Evolutionary conservation across 1,140 invertebrate genomes (phyloP).

Genomic region (Drosophila eugracilis): DNA sequence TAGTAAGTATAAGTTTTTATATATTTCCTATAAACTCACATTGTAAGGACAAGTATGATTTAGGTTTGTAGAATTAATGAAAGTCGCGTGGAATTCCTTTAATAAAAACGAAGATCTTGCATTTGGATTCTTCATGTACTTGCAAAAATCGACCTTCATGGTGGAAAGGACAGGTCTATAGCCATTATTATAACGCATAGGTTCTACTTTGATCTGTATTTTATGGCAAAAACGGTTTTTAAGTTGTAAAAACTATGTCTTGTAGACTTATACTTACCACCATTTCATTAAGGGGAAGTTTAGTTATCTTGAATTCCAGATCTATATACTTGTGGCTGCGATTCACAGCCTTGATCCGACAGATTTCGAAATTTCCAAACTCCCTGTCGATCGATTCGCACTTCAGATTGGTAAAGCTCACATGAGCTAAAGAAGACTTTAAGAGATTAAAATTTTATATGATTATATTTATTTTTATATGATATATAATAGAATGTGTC

Average conservation of each 20-base stretch:
- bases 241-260: background rate
- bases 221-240: background rate
- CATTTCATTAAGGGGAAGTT: constrained; percentile 16
- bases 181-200: constrained; percentile 16
- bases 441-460: background rate
- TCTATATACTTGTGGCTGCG: constrained; percentile 47
- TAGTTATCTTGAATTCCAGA: constrained; percentile 1
- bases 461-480: constrained; percentile 1
- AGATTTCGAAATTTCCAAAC: constrained; percentile 10
- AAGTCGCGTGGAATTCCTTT: background rate
- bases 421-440: background rate
- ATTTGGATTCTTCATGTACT: constrained; percentile 6
- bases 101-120: constrained; percentile 1
- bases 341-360: constrained; percentile 51
- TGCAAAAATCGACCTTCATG: constrained; percentile 30
- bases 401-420: constrained; percentile 43
- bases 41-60: constrained; percentile 40
- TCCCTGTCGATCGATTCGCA: constrained; percentile 15
- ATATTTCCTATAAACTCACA: constrained; percentile 21
- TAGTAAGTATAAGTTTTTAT: background rate
- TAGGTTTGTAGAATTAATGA: constrained; percentile 14
- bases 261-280: constrained; percentile 21
- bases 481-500: no score
- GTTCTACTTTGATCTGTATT: constrained; percentile 5
- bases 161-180: constrained; percentile 23